These are phyloP conservation scores for Schlechtendalia chinensis DNA, from an alignment of 1,140 invertebrate species.

Conservation along the genomic window DNA sequence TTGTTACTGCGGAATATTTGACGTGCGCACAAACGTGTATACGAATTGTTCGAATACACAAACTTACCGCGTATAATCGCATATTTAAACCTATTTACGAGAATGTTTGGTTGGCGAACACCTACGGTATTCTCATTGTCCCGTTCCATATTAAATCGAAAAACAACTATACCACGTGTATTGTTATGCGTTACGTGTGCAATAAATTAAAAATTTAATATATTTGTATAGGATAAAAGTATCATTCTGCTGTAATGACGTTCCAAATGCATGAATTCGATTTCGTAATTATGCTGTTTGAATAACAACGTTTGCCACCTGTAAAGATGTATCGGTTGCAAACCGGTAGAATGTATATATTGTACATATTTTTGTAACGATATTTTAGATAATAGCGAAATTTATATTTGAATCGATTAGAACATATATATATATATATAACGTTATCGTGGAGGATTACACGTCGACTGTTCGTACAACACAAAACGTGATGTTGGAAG, in stretches of 20 bases:
- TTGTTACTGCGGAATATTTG: background rate
- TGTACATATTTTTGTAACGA: too few relatives aligned
- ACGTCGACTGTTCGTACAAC: too few relatives aligned
- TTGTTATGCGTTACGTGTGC: background rate
- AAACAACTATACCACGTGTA: background rate
- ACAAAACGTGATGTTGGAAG: too few relatives aligned
- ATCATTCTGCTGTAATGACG: background rate
- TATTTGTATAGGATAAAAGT: constrained; percentile 3
- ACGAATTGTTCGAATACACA: constrained; percentile 20
- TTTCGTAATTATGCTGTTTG: background rate
- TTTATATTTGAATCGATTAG: too few relatives aligned
- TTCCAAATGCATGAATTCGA: background rate
- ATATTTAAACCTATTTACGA: constrained; percentile 21
- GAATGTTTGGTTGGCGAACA: constrained; percentile 17
- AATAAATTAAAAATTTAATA: background rate
- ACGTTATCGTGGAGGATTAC: too few relatives aligned
- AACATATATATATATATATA: too few relatives aligned
- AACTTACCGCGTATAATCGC: constrained; percentile 33
- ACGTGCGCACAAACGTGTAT: background rate
- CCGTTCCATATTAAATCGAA: constrained; percentile 19
- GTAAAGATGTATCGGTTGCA: too few relatives aligned
- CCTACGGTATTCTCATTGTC: constrained; percentile 32
- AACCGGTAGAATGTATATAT: too few relatives aligned
- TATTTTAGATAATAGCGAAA: too few relatives aligned
- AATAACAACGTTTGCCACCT: too few relatives aligned